Conservation (phyloP, 2,888 invertebrate species). For the Chymomyza caudatula region DNA sequence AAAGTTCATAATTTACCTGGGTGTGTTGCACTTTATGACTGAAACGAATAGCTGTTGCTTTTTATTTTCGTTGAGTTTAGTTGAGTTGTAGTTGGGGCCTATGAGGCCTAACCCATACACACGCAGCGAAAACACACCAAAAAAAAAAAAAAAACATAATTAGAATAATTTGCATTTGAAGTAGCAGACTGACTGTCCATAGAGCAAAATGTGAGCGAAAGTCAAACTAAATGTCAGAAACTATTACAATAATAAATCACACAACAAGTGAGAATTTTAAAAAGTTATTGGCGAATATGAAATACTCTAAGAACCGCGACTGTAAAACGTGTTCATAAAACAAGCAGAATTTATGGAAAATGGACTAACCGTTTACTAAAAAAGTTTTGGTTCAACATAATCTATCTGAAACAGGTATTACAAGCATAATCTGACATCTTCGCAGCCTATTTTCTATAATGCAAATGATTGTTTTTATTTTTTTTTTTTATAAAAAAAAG, state of each 20-base stretch:
- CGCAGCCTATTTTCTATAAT: too few relatives aligned
- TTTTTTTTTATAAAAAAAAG: too few relatives aligned
- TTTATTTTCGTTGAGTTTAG: neutral
- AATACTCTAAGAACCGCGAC: neutral
- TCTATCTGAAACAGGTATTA: too few relatives aligned
- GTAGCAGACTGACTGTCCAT: constrained; percentile 15
- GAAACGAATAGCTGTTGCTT: neutral
- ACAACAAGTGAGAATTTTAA: constrained; percentile 5
- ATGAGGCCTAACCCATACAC: neutral
- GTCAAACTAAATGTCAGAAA: constrained; percentile 24
- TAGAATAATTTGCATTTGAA: constrained; percentile 64
- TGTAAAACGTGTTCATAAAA: too few relatives aligned
- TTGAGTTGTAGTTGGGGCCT: neutral
- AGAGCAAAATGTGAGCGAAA: constrained; percentile 44
- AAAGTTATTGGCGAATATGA: neutral
- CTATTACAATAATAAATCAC: constrained; percentile 61
- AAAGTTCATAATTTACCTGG: neutral
- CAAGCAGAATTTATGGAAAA: too few relatives aligned
- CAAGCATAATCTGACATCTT: too few relatives aligned
- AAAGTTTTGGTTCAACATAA: too few relatives aligned
- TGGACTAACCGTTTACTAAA: too few relatives aligned
- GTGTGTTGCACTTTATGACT: neutral
- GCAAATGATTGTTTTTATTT: too few relatives aligned
- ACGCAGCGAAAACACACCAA: too few relatives aligned
- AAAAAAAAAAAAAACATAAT: constrained; percentile 43